Base-by-base conservation (phyloP, 53 echinoderm and acorn worm species). In the Patiria pectinifera region DNA sequence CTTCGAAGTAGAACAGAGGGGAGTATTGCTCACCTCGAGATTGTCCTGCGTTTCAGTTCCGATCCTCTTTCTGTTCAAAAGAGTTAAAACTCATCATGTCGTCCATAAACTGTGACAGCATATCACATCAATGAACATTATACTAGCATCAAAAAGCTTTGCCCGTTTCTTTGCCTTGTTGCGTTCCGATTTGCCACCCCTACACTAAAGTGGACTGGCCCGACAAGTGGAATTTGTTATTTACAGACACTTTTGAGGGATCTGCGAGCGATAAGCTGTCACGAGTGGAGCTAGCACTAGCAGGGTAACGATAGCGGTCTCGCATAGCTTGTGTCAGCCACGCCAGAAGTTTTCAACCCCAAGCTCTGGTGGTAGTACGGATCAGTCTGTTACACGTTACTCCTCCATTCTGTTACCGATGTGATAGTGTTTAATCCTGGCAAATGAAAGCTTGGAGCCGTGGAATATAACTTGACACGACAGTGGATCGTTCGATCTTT, bases 221-320 rank as follows among this genome's bases (percentile, higher is more conserved):
- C 81, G 81, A 45, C 80, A 90, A 80, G 80, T 90, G 90, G 90
- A 90, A 90, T 90, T 90, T 90, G 90, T 80, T 90, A 90, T 90
- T 90, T 90, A 81, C 90, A 90, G 90, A 90, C 90, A 90, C 90
- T 90, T 90, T 90, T 80, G 90, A 63, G 81, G 90, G 90, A 80
- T 90, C 90, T 81, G 70, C 69, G 60, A 90, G 66, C 90, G 90
- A 80, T 90, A 90, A 90, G 90, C 90, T 80, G 90, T 90, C 90
- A 48, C 82, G 90, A 80, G 63, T 90, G 66, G 35, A 90, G 90
- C 90, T 61, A 46, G 62, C 53, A 8, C 8, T 35, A 35, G 8
- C 69, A 18, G 47, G 89, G 24, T 62, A 61, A 63, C 69, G 48
- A 48, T 3, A n/a, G 76, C 22, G 63, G 81, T 45, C 80, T 81